A percentile compares a stretch with the other conserved stretches of the same genome.
phyloP scores from a whole-genome alignment of 1,140 invertebrate genomes.

The Caenorhabditis brenneri region DNA sequence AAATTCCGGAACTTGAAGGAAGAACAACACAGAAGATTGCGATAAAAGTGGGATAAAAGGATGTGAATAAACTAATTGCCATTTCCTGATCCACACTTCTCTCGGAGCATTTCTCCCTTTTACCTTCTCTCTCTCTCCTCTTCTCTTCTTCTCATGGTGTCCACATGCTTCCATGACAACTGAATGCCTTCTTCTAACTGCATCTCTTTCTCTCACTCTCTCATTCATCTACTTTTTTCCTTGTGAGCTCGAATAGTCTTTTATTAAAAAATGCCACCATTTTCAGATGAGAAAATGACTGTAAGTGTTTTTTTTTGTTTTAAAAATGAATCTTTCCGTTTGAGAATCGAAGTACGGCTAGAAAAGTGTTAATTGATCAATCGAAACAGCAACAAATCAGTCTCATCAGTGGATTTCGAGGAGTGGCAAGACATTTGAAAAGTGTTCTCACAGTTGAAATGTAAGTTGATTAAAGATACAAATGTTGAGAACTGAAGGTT shows the following conservation, averaged over 20 bases:
- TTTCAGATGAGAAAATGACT: slow-evolving; percentile 19
- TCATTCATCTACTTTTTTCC: not conserved
- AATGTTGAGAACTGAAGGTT: slow-evolving; percentile 54
- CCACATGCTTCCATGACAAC: not conserved
- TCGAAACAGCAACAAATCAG: slow-evolving; percentile 68
- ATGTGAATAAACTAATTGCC: slow-evolving; percentile 54
- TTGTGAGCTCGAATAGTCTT: not conserved
- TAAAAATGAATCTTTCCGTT: not conserved
- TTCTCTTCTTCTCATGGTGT: not conserved
- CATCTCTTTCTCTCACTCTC: not conserved
- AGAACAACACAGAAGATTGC: slow-evolving; percentile 45
- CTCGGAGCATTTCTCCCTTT: too few relatives aligned
- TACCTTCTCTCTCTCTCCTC: not conserved
- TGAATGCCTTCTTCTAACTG: too few relatives aligned
- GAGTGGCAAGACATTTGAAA: slow-evolving; percentile 61
- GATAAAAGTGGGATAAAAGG: slow-evolving; percentile 56
- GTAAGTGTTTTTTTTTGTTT: not conserved
- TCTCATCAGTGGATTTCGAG: slow-evolving; percentile 60
- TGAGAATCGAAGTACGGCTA: not conserved
- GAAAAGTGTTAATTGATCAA: slow-evolving; percentile 65
- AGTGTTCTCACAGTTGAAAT: slow-evolving; percentile 64
- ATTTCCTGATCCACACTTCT: too few relatives aligned
- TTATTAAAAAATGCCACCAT: not conserved
- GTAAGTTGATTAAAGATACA: slow-evolving; percentile 50
- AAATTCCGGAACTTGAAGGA: slow-evolving; percentile 18